Evolutionary conservation across 2,888 invertebrate genomes (phyloP).

Genomic region (Eupithecia centaureata): DNA sequence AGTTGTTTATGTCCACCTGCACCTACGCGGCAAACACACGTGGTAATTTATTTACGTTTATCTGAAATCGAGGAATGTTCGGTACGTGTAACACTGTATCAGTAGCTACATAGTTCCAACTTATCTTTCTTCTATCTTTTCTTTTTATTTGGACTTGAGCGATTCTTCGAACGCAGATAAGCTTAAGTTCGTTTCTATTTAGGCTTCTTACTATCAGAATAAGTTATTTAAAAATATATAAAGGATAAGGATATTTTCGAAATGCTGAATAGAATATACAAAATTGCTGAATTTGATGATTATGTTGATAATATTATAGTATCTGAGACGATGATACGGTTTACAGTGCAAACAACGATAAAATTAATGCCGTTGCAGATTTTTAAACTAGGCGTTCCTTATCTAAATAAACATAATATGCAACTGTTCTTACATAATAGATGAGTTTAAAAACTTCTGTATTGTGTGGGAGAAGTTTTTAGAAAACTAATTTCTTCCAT

Average conservation of each 20-base stretch:
- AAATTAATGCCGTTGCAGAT: background rate
- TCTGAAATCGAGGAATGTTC: constrained; percentile 46
- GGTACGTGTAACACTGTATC: constrained; percentile 49
- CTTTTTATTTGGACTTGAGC: constrained; percentile 1
- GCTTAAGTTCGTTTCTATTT: background rate
- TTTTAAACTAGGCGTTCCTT: background rate
- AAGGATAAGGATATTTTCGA: background rate
- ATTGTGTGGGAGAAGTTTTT: background rate
- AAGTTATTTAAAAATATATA: background rate
- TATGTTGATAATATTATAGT: background rate
- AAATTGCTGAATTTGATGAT: background rate
- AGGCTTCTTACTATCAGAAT: background rate
- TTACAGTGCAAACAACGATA: background rate
- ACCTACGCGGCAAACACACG: constrained; percentile 42
- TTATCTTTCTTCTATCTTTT: constrained; percentile 50
- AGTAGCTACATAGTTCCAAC: constrained; percentile 30
- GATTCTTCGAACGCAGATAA: constrained; percentile 3
- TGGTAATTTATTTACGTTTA: constrained; percentile 54
- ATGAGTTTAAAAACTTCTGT: background rate
- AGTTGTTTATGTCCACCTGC: constrained; percentile 15
- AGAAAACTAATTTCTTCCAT: background rate
- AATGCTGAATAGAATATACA: background rate
- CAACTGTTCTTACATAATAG: background rate
- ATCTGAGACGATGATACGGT: background rate
- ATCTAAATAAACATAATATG: background rate